phyloP scores from a whole-genome alignment of 2,888 invertebrate species.

The Aphidoletes aphidimyza region DNA sequence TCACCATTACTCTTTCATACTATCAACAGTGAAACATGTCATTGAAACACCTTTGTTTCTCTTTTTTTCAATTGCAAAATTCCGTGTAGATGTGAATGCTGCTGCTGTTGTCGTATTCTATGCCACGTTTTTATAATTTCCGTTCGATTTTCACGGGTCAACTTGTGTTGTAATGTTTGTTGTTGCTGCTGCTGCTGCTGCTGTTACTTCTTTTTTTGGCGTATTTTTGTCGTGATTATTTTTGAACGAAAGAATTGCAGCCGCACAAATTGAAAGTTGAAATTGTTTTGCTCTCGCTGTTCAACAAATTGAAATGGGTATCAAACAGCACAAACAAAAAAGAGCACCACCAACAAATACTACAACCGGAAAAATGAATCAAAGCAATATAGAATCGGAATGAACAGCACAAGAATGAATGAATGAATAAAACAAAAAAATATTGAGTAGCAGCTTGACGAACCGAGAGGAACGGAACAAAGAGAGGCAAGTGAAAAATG shows the following conservation, averaged over 20 bases:
- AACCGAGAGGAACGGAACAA: not conserved
- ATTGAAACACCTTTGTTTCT: not conserved
- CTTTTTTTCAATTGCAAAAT: not conserved
- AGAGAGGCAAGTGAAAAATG: not conserved
- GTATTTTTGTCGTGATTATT: constrained; percentile 34
- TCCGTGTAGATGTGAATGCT: not conserved
- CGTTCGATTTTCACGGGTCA: not conserved
- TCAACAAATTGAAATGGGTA: constrained; percentile 34
- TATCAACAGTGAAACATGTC: constrained; percentile 43
- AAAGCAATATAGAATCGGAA: no score
- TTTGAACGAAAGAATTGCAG: constrained; percentile 28
- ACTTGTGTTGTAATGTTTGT: not conserved
- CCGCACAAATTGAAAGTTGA: constrained; percentile 45
- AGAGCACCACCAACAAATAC: not conserved
- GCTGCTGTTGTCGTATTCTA: not conserved
- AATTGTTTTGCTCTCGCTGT: constrained; percentile 32
- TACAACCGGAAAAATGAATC: constrained; percentile 20
- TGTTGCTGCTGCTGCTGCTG: not conserved
- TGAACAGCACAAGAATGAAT: not conserved
- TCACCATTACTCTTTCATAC: constrained; percentile 43
- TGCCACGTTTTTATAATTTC: constrained; percentile 37
- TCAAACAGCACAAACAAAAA: not conserved
- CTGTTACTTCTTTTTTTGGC: not conserved
- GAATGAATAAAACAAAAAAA: not conserved
- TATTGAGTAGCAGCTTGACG: not conserved